Conservation (phyloP, 64 coral and sea anemone genomes). For the Actinia equina region DNA sequence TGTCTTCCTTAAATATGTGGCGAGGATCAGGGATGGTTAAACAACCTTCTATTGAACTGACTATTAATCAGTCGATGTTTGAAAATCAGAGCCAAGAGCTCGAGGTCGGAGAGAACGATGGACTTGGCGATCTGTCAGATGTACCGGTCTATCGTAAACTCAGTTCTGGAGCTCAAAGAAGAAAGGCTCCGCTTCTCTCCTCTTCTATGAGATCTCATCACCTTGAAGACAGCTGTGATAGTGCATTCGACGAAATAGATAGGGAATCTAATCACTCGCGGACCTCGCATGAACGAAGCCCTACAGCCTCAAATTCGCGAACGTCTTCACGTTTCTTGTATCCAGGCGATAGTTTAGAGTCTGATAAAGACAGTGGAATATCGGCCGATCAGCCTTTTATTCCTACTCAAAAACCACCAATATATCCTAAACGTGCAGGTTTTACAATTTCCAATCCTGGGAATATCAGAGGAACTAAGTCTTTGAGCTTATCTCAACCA, state of each 20-base stretch:
- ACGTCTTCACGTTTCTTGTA: slow-evolving; percentile 63
- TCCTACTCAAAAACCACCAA: slow-evolving; percentile 18
- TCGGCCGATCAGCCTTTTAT: slow-evolving; percentile 73
- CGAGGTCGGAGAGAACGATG: background rate
- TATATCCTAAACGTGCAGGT: background rate
- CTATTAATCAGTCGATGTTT: background rate
- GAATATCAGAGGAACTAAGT: background rate
- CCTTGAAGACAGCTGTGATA: slow-evolving; percentile 82
- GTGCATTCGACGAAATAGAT: slow-evolving; percentile 83
- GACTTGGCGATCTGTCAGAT: background rate
- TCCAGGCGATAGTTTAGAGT: slow-evolving; percentile 85
- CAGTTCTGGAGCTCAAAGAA: slow-evolving; percentile 19
- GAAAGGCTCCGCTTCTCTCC: slow-evolving; percentile 69
- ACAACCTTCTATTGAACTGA: slow-evolving; percentile 5
- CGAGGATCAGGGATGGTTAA: background rate
- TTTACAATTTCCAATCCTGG: background rate
- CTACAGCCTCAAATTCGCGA: slow-evolving; percentile 9
- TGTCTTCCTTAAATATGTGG: slow-evolving; percentile 36
- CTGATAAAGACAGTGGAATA: slow-evolving; percentile 94
- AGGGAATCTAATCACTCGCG: slow-evolving; percentile 22
- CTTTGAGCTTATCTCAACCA: slow-evolving; percentile 12
- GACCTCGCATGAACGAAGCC: slow-evolving; percentile 50
- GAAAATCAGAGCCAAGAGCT: background rate
- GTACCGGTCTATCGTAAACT: background rate
- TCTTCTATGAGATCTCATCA: slow-evolving; percentile 74